Conservation (phyloP, 2,888 invertebrate genomes). For the Digitonthophagus gazella region DNA sequence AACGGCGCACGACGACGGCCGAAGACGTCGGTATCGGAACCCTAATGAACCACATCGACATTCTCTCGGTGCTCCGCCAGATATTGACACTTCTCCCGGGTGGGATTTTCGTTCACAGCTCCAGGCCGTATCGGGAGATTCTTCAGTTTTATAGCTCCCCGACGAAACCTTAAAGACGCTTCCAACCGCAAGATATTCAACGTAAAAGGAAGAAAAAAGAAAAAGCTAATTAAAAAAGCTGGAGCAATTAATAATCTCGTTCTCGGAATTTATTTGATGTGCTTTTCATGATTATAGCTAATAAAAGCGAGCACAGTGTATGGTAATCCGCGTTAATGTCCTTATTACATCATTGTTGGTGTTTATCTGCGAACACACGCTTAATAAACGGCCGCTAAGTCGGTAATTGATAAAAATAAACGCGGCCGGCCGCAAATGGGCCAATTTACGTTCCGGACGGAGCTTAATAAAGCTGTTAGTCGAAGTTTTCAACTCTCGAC, state of each 20-base stretch:
- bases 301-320: too few relatives aligned
- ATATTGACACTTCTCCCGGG: neutral
- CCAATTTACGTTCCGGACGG: neutral
- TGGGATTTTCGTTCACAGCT: neutral
- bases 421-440: neutral
- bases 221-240: too few relatives aligned
- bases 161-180: too few relatives aligned
- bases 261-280: too few relatives aligned
- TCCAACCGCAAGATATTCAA: too few relatives aligned
- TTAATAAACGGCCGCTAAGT: neutral
- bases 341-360: neutral
- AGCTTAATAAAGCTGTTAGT: neutral
- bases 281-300: too few relatives aligned
- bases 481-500: neutral
- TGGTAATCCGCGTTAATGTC: too few relatives aligned
- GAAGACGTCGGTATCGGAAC: neutral
- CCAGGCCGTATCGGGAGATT: neutral
- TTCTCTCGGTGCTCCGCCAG: neutral
- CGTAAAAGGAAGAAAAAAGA: too few relatives aligned
- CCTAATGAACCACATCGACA: neutral
- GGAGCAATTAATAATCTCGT: too few relatives aligned
- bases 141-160: neutral
- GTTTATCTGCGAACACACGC: neutral
- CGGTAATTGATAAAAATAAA: neutral
- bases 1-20: conserved; percentile 27